These are phyloP conservation scores for Hypsopygia costalis DNA, from an alignment of 2,888 invertebrate species.

Conservation along the genomic window DNA sequence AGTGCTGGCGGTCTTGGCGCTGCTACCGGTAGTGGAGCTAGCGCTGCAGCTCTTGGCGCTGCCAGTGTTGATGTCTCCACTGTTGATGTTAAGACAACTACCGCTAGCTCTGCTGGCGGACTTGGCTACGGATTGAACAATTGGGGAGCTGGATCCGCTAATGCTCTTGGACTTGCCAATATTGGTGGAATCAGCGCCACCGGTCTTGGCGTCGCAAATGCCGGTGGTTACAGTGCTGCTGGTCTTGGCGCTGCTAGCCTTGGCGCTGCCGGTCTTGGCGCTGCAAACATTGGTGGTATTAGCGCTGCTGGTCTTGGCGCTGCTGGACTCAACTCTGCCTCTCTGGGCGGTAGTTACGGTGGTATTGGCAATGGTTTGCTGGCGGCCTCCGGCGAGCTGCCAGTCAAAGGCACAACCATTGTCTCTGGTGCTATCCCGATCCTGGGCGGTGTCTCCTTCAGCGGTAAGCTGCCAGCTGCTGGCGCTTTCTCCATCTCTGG, in stretches of 20 bases:
- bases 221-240: too few species aligned
- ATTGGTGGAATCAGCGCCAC: too few species aligned
- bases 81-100: too few species aligned
- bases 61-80: too few species aligned
- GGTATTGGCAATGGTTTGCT: slow-evolving; percentile 11
- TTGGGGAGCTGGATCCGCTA: too few species aligned
- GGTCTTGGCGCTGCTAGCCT: slow-evolving; percentile 9
- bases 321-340: background rate
- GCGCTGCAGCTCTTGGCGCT: too few species aligned
- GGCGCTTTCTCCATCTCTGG: slow-evolving; percentile 42
- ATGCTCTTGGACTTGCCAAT: too few species aligned
- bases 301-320: background rate
- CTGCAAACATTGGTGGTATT: slow-evolving; percentile 1
- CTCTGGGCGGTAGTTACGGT: slow-evolving; percentile 8
- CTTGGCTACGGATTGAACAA: too few species aligned
- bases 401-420: slow-evolving; percentile 29
- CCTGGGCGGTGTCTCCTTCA: slow-evolving; percentile 32
- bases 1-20: too few species aligned
- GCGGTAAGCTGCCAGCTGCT: slow-evolving; percentile 31
- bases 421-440: slow-evolving; percentile 37
- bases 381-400: slow-evolving; percentile 21
- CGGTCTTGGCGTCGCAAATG: too few species aligned
- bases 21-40: too few species aligned
- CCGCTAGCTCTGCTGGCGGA: too few species aligned
- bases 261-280: slow-evolving; percentile 4